Percentiles rank a stretch among this genome's conserved stretches.
phyloP scores from a whole-genome alignment of 1,140 invertebrate species.

The Arctopsyche grandis region DNA sequence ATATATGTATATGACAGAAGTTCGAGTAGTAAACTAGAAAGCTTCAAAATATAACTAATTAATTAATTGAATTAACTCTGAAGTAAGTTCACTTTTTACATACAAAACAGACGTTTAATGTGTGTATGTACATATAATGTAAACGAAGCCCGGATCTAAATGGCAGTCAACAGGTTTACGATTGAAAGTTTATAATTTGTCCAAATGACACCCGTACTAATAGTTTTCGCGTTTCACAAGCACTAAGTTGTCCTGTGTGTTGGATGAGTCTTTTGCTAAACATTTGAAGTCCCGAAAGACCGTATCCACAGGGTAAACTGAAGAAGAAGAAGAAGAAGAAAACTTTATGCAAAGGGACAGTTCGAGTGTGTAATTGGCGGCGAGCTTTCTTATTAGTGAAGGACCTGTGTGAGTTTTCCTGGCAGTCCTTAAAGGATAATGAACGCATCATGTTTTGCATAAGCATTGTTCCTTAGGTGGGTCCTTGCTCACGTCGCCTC shows the following conservation, averaged over 20 bases:
- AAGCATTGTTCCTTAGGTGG: constrained; percentile 32
- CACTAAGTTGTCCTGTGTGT: background rate
- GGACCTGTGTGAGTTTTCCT: background rate
- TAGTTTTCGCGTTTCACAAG: background rate
- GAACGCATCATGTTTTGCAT: constrained; percentile 47
- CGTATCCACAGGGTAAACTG: background rate
- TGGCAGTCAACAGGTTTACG: too few relatives aligned
- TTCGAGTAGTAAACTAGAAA: too few relatives aligned
- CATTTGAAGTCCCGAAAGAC: background rate
- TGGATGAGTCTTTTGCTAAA: background rate
- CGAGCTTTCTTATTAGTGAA: constrained; percentile 46
- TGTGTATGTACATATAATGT: too few relatives aligned
- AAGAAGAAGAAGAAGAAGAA: background rate
- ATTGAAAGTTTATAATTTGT: too few relatives aligned
- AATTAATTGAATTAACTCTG: too few relatives aligned
- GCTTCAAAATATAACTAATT: too few relatives aligned
- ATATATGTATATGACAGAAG: too few relatives aligned
- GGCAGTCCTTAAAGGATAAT: constrained; percentile 47
- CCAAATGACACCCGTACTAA: too few relatives aligned
- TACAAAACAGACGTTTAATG: too few relatives aligned
- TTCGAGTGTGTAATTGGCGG: constrained; percentile 47
- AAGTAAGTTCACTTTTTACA: too few relatives aligned
- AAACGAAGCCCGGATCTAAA: too few relatives aligned
- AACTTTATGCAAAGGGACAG: background rate
- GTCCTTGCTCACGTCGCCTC: background rate